phyloP scores from a whole-genome alignment of 2,113 vertebrate species.

The Indri indri region DNA sequence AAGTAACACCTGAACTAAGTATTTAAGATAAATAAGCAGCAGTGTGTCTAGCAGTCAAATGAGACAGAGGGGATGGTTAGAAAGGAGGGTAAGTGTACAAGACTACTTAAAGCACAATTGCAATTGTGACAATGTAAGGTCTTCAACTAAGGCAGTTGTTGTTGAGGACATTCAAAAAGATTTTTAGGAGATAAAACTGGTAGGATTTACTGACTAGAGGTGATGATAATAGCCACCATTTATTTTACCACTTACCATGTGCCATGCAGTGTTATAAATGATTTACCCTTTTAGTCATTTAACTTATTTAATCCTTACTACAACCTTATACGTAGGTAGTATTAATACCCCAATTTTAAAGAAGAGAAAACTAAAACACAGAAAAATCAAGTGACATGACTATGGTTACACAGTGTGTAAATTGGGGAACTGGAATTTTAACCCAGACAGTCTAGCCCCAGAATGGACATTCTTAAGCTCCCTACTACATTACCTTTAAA shows the following conservation, averaged over 20 bases:
- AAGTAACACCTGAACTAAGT: neutral
- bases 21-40: neutral
- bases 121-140: neutral
- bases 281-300: neutral
- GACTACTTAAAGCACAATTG: neutral
- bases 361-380: slow-evolving; percentile 26
- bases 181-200: neutral
- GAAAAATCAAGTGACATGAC: neutral
- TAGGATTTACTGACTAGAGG: neutral
- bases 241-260: neutral
- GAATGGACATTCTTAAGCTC: neutral
- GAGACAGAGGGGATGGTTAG: neutral
- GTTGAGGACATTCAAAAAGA: neutral
- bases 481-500: neutral
- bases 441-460: neutral
- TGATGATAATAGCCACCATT: neutral
- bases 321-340: neutral
- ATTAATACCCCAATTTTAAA: neutral
- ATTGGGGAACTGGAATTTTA: neutral
- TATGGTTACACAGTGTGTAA: neutral
- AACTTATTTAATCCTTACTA: neutral
- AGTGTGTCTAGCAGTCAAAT: neutral
- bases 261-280: neutral
- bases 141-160: neutral
- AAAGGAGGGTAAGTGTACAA: neutral